A percentile compares a stretch with the other conserved stretches of the same genome.
These are phyloP conservation scores for Pseudorasbora parva DNA, from an alignment of 2,113 vertebrate species.

Conservation along the genomic window DNA sequence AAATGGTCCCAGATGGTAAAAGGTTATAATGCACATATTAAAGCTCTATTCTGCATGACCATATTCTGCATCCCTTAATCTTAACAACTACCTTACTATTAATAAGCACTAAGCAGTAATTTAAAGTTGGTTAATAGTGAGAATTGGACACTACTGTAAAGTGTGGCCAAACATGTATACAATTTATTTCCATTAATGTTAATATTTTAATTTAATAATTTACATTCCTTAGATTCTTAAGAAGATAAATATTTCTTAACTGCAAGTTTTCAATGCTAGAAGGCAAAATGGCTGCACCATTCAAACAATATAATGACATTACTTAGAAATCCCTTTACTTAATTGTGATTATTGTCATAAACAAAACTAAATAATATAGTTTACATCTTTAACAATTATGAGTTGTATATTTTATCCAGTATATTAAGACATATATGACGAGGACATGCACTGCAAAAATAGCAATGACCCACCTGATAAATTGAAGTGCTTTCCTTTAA, in stretches of 20 bases:
- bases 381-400: not conserved
- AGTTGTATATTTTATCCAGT: not conserved
- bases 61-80: too few species aligned
- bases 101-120: too few species aligned
- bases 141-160: too few species aligned
- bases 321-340: not conserved
- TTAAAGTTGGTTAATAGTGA: too few species aligned
- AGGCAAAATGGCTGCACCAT: not conserved
- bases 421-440: not conserved
- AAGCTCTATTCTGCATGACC: too few species aligned
- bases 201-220: not conserved
- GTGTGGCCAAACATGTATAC: too few species aligned
- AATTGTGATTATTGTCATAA: not conserved
- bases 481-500: conserved; percentile 33
- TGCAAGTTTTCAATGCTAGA: not conserved
- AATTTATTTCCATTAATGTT: not conserved
- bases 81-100: too few species aligned
- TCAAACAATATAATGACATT: not conserved
- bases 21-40: too few species aligned
- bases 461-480: conserved; percentile 22
- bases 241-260: not conserved
- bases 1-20: too few species aligned
- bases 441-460: not conserved
- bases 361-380: not conserved
- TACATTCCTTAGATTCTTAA: not conserved